Conservation (phyloP, 2,888 invertebrate genomes). For the Brassicogethes aeneus region DNA sequence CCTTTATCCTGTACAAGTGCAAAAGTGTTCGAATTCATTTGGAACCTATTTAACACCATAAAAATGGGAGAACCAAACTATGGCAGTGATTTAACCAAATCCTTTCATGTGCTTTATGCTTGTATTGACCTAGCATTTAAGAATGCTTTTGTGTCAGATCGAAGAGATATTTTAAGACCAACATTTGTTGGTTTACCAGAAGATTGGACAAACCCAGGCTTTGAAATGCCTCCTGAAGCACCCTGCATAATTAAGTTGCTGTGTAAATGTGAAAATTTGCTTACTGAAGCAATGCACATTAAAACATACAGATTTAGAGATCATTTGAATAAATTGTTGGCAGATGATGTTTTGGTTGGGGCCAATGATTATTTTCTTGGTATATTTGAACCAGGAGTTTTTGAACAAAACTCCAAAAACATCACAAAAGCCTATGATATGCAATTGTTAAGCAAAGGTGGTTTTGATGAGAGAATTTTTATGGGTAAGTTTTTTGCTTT, state of each 20-base stretch:
- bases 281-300: slow-evolving; percentile 84
- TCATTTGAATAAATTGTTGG: slow-evolving; percentile 67
- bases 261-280: slow-evolving; percentile 46
- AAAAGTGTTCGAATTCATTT: slow-evolving; percentile 86
- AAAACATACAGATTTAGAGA: slow-evolving; percentile 82
- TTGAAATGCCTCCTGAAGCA: slow-evolving; percentile 52
- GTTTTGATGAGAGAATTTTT: slow-evolving; percentile 95
- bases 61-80: slow-evolving; percentile 80
- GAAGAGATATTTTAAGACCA: slow-evolving; percentile 80
- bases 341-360: slow-evolving; percentile 66
- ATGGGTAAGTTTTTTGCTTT: slow-evolving; percentile 57
- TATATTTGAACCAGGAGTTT: slow-evolving; percentile 67
- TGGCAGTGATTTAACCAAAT: slow-evolving; percentile 88
- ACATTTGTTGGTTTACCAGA: slow-evolving; percentile 71
- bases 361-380: slow-evolving; percentile 60
- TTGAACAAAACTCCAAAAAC: slow-evolving; percentile 79
- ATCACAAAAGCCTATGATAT: slow-evolving; percentile 84
- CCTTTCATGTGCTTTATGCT: slow-evolving; percentile 83
- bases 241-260: slow-evolving; percentile 63
- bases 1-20: slow-evolving; percentile 68
- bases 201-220: slow-evolving; percentile 52
- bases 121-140: slow-evolving; percentile 86
- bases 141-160: slow-evolving; percentile 73
- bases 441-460: slow-evolving; percentile 81
- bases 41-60: slow-evolving; percentile 87